Evolutionary conservation across 2,113 vertebrate genomes (phyloP).

Genomic region (Gorsachius goisagi): DNA sequence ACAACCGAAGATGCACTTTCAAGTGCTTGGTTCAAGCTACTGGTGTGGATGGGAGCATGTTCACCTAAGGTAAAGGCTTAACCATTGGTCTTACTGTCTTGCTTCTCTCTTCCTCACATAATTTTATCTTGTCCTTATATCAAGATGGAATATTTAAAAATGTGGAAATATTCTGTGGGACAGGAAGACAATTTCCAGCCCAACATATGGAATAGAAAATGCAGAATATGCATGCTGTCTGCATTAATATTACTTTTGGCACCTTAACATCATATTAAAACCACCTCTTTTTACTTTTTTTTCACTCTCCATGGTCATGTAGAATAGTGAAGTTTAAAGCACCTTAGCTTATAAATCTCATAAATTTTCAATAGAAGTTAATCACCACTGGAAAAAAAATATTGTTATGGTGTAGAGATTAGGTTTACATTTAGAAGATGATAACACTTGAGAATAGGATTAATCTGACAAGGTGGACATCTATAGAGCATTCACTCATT

Average conservation of each 20-base stretch:
- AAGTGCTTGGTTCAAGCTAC: not conserved
- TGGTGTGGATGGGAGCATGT: not conserved
- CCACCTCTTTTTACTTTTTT: not conserved
- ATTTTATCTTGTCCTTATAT: not conserved
- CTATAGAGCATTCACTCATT: not conserved
- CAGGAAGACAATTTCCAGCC: not conserved
- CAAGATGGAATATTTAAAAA: not conserved
- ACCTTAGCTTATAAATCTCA: not conserved
- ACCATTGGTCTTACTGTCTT: not conserved
- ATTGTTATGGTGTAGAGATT: not conserved
- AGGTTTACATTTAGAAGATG: not conserved
- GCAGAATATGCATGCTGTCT: not conserved
- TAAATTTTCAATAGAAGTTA: not conserved
- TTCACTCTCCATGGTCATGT: fast-evolving
- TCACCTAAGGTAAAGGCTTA: not conserved
- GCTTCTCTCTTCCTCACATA: not conserved
- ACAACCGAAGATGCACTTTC: not conserved
- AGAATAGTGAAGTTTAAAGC: not conserved
- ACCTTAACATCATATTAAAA: not conserved
- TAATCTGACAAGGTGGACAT: not conserved
- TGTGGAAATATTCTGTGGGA: not conserved
- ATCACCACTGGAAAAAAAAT: not conserved
- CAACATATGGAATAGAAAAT: not conserved
- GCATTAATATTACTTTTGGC: not conserved
- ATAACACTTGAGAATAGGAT: not conserved